Evolutionary conservation across 2,888 invertebrate genomes (phyloP), one percentile per base, ranked within the genome.

Genomic region (Biston betularia): DNA sequence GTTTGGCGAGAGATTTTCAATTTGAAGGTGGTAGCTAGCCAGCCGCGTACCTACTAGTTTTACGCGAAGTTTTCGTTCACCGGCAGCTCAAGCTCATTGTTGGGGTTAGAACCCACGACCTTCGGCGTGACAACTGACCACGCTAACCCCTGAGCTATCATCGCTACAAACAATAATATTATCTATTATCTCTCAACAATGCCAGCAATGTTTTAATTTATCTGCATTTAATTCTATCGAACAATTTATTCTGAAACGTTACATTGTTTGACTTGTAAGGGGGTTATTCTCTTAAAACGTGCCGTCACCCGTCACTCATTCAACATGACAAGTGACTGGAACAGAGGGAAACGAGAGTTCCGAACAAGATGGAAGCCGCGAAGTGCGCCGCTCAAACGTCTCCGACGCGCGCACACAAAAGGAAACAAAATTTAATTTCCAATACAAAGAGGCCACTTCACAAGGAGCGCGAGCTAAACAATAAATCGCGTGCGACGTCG

Each of bases 401-500:
- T 68, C 60, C 38, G 55, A 53, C 58, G 49, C 68, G 69, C 69
- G 69, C 64, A 54, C 71, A 74, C 71, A 75, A 79, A 75, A 72
- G 69, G 60, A 75, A 75, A 72, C 63, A 65, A 55, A 77, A 75
- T 75, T 74, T 71, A 71, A 78, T 78, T 79, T 70, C 53, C 58
- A 74, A 75, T 75, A 74, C 64, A 76, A 75, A 75, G 63, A 53
- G 46, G 55, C 15, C 67, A 63, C 68, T 66, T 65, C 58, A 42
- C 50, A 57, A 55, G 53, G 69, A 69, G 63, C 58, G 63, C 65
- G 63, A 70, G 63, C 61, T 56, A 67, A 57, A 71, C 76, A 73
- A 80, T 79, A 80, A 79, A 80, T 79, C 72, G 76, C 72, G 68
- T 55, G 56, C 73, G 61, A 71, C 69, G 68, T 68, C 68, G 68